Conservation (phyloP, 2,797 vertebrate species). For the Phrynocephalus vlangalii region DNA sequence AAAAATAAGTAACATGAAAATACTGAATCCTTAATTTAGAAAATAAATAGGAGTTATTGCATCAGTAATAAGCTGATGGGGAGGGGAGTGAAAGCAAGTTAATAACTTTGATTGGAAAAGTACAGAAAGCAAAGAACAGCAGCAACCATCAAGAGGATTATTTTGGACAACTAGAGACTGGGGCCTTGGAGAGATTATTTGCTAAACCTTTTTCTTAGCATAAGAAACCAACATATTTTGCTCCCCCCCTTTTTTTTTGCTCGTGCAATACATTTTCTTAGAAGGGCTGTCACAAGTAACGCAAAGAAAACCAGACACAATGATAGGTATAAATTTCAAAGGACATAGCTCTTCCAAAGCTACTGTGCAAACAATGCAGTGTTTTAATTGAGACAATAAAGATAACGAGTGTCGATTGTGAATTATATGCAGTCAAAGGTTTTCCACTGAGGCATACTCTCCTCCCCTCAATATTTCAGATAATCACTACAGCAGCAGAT, state of each 20-base stretch:
- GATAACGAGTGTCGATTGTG: neutral
- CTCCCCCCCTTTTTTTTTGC: neutral
- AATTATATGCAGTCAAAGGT: neutral
- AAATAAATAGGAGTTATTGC: conserved; percentile 18
- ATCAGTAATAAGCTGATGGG: neutral
- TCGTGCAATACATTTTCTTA: neutral
- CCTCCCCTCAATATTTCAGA: neutral
- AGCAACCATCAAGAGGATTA: conserved; percentile 12
- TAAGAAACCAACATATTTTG: neutral
- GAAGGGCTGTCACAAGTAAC: neutral
- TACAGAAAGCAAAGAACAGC: conserved; percentile 12
- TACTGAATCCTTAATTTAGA: neutral
- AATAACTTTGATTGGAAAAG: conserved; percentile 14
- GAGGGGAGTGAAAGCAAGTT: conserved; percentile 1
- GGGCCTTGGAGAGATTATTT: conserved; percentile 2
- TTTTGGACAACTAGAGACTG: neutral
- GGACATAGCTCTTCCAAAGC: conserved; percentile 1
- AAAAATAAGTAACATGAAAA: conserved; percentile 8
- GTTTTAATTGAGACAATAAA: conserved; percentile 13
- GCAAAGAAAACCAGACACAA: neutral
- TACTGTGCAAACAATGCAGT: neutral
- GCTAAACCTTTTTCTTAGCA: neutral
- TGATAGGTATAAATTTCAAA: neutral
- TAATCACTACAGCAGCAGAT: neutral
- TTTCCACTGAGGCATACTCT: neutral